Evolutionary conservation across 1,140 invertebrate species (phyloP), one percentile per base, ranked within the genome.

Genomic region (Hermatobates lingyangjiaoensis): DNA sequence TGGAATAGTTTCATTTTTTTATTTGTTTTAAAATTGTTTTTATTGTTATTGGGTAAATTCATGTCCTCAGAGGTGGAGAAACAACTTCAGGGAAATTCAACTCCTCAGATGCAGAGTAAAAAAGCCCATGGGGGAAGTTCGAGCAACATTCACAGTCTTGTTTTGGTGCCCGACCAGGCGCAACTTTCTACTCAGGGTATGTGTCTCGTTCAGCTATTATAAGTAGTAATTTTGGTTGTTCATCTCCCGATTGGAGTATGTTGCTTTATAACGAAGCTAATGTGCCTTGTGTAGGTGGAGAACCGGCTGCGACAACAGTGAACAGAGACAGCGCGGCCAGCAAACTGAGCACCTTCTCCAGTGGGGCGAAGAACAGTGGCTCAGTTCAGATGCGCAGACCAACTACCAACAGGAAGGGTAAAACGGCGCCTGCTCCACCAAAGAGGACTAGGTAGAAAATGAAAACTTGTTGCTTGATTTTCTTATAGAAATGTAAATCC

Each of bases 361-460:
- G 54, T 38, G 71, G 60, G 47, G 66, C 72, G 56, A 76, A 71
- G 53, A 75, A 68, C 42, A 51, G 48, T 26, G 75, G 69, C 48
- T 65, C 74, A 53, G 87, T 90, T 30, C 87, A 89, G 66, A 78
- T 92, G 75, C 73, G 87, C 54, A 71, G 85, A 60, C 82, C 83
- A 27, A 88, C 83, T 45, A 54, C 53, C 5, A 89, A 88, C 65
- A 80, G 83, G 55, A 84, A 84, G 61, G 87, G 87, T 55, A 93
- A 92, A 65, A 85, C 87, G 64, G 88, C 89, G n/a, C 90, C 90
- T 24, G 86, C 87, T 2, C 90, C 90, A 54, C 90, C 90, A 3
- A 93, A 93, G 68, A 71, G 90, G 58, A 94, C 90, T 40, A 92
- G 87, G 83, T 91, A 71, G 50, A 18, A 34, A 34, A 10, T 10